phyloP scores from a whole-genome alignment of 1,140 invertebrate species.

The Oreohelix idahoensis region DNA sequence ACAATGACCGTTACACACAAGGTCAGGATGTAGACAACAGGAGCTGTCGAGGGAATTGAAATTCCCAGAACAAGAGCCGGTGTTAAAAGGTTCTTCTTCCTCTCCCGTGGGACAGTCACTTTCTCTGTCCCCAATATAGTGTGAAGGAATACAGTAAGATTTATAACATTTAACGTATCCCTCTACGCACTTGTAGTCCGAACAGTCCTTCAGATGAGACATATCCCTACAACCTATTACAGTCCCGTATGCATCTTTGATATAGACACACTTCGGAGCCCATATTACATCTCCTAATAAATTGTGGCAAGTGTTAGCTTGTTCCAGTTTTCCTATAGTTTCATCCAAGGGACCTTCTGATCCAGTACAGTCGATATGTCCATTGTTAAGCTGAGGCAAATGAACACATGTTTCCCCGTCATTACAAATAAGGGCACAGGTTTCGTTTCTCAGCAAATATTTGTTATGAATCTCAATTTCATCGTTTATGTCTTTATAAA shows the following conservation, averaged over 20 bases:
- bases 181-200: background rate
- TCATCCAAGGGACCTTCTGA: too few species aligned
- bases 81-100: background rate
- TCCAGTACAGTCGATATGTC: too few species aligned
- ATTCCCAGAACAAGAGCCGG: background rate
- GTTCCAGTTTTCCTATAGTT: too few species aligned
- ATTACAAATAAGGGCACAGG: constrained; percentile 3
- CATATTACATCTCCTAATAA: background rate
- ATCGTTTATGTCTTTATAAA: background rate
- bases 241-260: background rate
- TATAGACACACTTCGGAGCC: background rate
- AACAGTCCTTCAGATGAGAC: background rate
- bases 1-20: background rate
- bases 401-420: background rate
- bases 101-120: constrained; percentile 7
- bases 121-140: background rate
- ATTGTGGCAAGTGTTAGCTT: background rate
- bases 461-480: background rate
- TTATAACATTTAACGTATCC: constrained; percentile 9
- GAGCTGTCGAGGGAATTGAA: background rate
- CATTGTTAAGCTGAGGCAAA: background rate
- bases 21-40: background rate
- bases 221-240: background rate
- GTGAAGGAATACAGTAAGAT: constrained; percentile 4
- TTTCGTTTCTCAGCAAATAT: background rate